phyloP scores from a whole-genome alignment of 1,140 invertebrate genomes.

The Drosophila quadrilineata region DNA sequence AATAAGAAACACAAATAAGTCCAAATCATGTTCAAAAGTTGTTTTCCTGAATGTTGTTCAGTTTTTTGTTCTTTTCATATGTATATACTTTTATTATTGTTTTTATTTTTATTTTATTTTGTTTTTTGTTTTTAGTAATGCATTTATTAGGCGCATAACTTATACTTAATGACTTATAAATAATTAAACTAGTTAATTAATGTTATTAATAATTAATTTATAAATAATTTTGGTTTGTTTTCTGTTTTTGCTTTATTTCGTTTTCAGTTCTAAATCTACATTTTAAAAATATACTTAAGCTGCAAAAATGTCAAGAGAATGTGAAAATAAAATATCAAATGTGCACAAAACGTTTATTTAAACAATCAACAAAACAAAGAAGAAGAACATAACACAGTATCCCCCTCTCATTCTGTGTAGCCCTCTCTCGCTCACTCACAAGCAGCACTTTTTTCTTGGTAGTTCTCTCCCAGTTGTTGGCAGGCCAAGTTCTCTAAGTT shows the following conservation, averaged over 20 bases:
- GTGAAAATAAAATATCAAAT: conserved; percentile 28
- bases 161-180: conserved; percentile 50
- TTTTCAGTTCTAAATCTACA: conserved; percentile 29
- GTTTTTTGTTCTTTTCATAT: conserved; percentile 23
- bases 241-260: conserved; percentile 29
- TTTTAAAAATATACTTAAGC: conserved; percentile 32
- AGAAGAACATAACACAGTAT: too few species aligned
- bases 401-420: conserved; percentile 14
- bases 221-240: not conserved
- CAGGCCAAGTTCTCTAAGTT: conserved; percentile 29
- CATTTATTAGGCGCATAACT: conserved; percentile 73
- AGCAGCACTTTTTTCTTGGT: too few species aligned
- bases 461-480: conserved; percentile 7
- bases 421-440: too few species aligned
- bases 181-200: conserved; percentile 52
- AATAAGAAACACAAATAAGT: conserved; percentile 79
- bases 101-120: conserved; percentile 30
- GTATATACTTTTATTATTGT: conserved; percentile 14
- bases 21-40: conserved; percentile 72
- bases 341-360: too few species aligned
- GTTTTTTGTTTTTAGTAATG: conserved; percentile 67
- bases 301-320: conserved; percentile 53
- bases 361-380: too few species aligned
- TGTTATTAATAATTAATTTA: conserved; percentile 31
- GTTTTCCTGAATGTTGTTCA: too few species aligned